Evolutionary conservation across 2,113 vertebrate genomes (phyloP).

Genomic region (Balaenoptera acutorostrata): DNA sequence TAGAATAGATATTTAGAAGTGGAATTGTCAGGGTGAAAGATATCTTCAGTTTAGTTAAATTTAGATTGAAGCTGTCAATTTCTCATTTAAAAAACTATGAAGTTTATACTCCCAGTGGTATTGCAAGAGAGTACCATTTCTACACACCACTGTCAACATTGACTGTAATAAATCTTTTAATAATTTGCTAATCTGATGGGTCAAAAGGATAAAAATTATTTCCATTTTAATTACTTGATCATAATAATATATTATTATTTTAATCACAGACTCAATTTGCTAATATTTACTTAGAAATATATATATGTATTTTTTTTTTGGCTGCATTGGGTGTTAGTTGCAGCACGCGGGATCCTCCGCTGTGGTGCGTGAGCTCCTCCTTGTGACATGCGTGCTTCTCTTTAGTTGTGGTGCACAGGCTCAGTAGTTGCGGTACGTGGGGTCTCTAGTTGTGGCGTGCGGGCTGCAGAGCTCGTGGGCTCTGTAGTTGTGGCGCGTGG

Average conservation of each 20-base stretch:
- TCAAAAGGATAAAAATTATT: not conserved
- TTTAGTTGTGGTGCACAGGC: no score
- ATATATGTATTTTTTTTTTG: not conserved
- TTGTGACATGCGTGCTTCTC: no score
- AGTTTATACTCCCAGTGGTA: not conserved
- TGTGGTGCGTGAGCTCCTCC: no score
- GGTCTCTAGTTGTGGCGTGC: no score
- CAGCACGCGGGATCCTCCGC: no score
- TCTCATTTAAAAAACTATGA: not conserved
- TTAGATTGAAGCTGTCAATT: not conserved
- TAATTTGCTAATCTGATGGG: not conserved
- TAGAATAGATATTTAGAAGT: not conserved
- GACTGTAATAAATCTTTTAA: not conserved
- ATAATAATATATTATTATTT: not conserved
- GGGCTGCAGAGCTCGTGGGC: no score
- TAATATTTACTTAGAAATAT: not conserved
- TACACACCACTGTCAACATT: not conserved
- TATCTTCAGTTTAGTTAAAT: not conserved
- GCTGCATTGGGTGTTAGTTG: no score
- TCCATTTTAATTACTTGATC: not conserved
- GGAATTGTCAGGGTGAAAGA: not conserved
- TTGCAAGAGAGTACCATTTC: not conserved
- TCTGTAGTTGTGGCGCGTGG: no score
- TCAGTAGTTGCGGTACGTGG: no score
- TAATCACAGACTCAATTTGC: conserved; percentile 8